Base-by-base conservation (phyloP, 1,140 invertebrate genomes). In the Marisa cornuarietis region DNA sequence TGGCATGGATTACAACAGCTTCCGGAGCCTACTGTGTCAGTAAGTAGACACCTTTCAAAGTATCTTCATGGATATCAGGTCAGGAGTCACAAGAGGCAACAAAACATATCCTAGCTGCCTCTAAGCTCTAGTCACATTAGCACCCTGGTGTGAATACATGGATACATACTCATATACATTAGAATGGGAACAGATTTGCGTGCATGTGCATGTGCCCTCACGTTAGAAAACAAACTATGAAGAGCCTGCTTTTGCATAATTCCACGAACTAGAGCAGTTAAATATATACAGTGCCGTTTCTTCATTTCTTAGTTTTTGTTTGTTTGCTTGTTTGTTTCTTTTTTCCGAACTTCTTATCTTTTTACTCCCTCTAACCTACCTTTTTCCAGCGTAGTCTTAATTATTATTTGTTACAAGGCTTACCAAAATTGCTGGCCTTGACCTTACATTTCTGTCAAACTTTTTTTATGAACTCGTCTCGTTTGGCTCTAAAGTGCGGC, bases 1-100 rank as follows among this genome's bases (percentile, higher is more conserved):
- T 16, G 76, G 76, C 26, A 54, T 73, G 20, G 78, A 71, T 16
- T 76, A 51, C 62, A 14, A 16, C 61, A 20, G 31, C 31, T 81
- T 81, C 71, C 22, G 24, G 24, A 51, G 78, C 7, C 52, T 75
- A 31, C 51, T 81, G 51, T 81, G 80, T 65, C 54, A 63, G 80
- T 81, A 61, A 54, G 72, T 71, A 42, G 31, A 2, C 2, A 42
- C 0, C 31, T 2, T 42, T 42, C 31, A 42, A 42, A 42, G 31
- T 69, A 18, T 20, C 26, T 16, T 20, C 68, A 26, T 20, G 22
- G 26, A 10, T 69, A 26, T 31, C 14, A 42, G 31, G 3, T 42
- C 31, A 20, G 3, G 62, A 42, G 62, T 63, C 62, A 63, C 62
- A 63, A 4, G 18, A n/a, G 62, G 18, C 62, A 63, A 20, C 18